Conservation (phyloP, 92 coral and sea anemone species). For the Pocillopora meandrina region DNA sequence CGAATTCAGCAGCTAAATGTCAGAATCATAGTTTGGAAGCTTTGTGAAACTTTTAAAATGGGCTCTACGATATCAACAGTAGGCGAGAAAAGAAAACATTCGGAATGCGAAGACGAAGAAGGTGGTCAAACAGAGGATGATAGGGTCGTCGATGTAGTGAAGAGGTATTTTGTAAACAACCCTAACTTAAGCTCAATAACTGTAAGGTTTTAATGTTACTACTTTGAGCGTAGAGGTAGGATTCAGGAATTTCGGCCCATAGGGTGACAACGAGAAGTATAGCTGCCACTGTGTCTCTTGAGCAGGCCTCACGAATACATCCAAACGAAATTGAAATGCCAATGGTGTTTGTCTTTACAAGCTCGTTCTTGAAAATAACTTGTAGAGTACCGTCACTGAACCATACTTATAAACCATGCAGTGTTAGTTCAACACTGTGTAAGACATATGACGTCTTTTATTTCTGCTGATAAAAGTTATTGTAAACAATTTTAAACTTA, state of each 20-base stretch:
- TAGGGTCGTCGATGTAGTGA: conserved; percentile 65
- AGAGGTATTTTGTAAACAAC: conserved; percentile 38
- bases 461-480: no score
- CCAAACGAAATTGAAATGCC: neutral
- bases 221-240: no score
- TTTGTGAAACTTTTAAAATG: conserved; percentile 19
- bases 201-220: no score
- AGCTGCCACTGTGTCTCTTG: neutral
- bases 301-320: neutral
- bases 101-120: conserved; percentile 49
- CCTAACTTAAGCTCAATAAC: no score
- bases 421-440: no score
- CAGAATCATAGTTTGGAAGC: neutral
- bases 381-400: no score
- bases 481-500: no score
- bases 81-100: conserved; percentile 23
- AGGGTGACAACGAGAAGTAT: no score
- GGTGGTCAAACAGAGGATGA: conserved; percentile 46
- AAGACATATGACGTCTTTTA: no score
- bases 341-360: neutral
- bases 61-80: conserved; percentile 51
- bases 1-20: neutral
- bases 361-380: no score
- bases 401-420: no score
- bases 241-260: no score